phyloP scores from a whole-genome alignment of 2,888 invertebrate genomes.

The Lumbricus terrestris region DNA sequence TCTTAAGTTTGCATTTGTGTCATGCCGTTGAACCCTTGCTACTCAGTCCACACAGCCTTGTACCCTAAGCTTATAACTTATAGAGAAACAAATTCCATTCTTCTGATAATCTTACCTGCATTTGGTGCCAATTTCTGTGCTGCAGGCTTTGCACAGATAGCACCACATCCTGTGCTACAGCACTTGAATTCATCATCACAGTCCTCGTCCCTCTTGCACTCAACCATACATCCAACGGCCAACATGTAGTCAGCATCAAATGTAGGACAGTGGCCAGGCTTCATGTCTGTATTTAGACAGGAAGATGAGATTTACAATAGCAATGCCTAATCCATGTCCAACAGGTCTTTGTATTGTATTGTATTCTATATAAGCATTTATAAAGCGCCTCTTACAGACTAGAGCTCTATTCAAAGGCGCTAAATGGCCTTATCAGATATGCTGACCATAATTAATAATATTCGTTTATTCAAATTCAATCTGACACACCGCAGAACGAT shows the following conservation, averaged over 20 bases:
- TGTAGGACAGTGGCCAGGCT: slow-evolving; percentile 6
- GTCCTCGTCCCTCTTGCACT: slow-evolving; percentile 24
- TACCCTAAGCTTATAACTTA: neutral
- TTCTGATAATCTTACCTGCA: neutral
- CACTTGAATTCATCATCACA: slow-evolving; percentile 19
- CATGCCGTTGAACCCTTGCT: neutral
- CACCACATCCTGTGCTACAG: slow-evolving; percentile 24
- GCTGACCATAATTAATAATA: no score
- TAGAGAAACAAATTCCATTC: neutral
- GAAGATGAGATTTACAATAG: neutral
- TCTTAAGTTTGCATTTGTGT: no score
- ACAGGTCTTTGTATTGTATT: no score
- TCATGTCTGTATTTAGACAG: neutral
- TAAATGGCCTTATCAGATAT: neutral
- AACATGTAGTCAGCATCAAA: neutral
- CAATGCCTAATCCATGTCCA: no score
- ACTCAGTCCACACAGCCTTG: neutral
- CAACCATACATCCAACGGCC: slow-evolving; percentile 13
- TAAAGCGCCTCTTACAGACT: no score
- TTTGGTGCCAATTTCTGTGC: neutral
- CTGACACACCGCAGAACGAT: no score
- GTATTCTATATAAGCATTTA: no score
- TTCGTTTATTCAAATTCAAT: no score
- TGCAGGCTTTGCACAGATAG: slow-evolving; percentile 8
- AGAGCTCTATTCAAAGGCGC: no score